Conservation (phyloP, 1,140 invertebrate species). For the Macrostomum lignano region DNA sequence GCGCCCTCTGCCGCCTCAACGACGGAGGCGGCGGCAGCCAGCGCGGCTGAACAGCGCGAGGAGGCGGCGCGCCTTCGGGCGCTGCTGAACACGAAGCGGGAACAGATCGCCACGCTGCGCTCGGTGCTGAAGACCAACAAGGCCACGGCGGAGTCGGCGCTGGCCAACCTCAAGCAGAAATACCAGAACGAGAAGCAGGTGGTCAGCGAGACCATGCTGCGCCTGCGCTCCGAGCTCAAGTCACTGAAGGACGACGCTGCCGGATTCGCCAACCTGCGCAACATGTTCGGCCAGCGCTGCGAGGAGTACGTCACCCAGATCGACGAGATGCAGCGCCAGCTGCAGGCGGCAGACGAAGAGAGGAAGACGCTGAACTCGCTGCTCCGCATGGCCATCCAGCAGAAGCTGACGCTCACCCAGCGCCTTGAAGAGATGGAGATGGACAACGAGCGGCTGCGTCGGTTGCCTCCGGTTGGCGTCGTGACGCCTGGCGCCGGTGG, state of each 20-base stretch:
- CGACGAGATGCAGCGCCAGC: slow-evolving; percentile 61
- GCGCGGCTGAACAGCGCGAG: slow-evolving; percentile 3
- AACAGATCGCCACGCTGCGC: slow-evolving; percentile 82
- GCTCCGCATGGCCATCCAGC: slow-evolving; percentile 72
- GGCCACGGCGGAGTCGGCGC: slow-evolving; percentile 80
- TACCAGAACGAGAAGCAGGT: slow-evolving; percentile 95
- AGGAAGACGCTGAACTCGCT: slow-evolving; percentile 92
- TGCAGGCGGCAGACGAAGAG: slow-evolving; percentile 63
- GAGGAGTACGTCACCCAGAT: slow-evolving; percentile 93
- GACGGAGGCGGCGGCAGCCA: too few species aligned
- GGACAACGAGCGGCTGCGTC: slow-evolving; percentile 44
- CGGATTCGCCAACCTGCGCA: slow-evolving; percentile 84
- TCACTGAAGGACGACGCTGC: slow-evolving; percentile 86
- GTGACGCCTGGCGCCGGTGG: too few species aligned
- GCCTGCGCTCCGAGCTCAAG: slow-evolving; percentile 66
- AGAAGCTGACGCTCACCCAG: slow-evolving; percentile 69
- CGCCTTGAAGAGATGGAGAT: slow-evolving; percentile 80
- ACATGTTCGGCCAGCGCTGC: slow-evolving; percentile 92
- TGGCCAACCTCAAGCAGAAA: slow-evolving; percentile 89
- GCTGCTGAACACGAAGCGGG: slow-evolving; percentile 46
- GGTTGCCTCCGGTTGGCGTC: too few species aligned
- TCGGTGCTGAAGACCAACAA: slow-evolving; percentile 96
- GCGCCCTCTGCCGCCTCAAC: too few species aligned
- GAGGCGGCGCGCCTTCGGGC: slow-evolving; percentile 10
- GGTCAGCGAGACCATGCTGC: slow-evolving; percentile 85